phyloP scores from a whole-genome alignment of 2,888 invertebrate genomes.

The Cheilosia vulpina region DNA sequence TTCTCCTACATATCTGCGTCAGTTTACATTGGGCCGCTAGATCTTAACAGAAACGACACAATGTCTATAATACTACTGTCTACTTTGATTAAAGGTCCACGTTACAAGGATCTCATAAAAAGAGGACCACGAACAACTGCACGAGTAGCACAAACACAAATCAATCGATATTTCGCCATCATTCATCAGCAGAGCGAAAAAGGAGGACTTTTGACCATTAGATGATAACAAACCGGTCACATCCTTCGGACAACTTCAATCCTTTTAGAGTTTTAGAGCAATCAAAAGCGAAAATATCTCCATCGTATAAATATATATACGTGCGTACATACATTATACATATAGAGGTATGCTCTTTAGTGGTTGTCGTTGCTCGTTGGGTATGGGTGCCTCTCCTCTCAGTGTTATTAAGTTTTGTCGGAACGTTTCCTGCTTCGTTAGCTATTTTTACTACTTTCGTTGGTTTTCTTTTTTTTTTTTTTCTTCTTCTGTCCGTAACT shows the following conservation, averaged over 20 bases:
- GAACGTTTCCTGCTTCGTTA: slow-evolving; percentile 57
- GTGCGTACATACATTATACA: neutral
- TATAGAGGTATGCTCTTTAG: neutral
- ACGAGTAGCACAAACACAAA: slow-evolving; percentile 41
- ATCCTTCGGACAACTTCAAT: slow-evolving; percentile 40
- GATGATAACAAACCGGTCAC: slow-evolving; percentile 57
- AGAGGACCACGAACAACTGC: slow-evolving; percentile 5
- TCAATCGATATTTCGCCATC: slow-evolving; percentile 51
- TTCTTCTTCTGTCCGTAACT: slow-evolving; percentile 1
- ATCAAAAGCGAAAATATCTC: slow-evolving; percentile 30
- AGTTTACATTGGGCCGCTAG: too few species aligned
- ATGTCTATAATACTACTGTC: neutral
- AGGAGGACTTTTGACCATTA: slow-evolving; percentile 29
- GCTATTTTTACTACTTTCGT: slow-evolving; percentile 28
- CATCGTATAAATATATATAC: neutral
- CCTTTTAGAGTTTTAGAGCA: slow-evolving; percentile 39
- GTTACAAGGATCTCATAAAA: slow-evolving; percentile 8
- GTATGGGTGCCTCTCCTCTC: neutral
- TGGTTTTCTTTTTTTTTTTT: neutral
- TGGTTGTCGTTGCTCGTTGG: neutral
- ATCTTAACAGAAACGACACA: too few species aligned
- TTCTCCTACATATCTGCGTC: too few species aligned
- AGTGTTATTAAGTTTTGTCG: slow-evolving; percentile 28
- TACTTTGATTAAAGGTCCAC: slow-evolving; percentile 38
- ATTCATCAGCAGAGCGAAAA: slow-evolving; percentile 20